These are phyloP conservation scores for Heliocidaris tuberculata DNA, from an alignment of 35 echinoderm and acorn worm species.

Conservation along the genomic window DNA sequence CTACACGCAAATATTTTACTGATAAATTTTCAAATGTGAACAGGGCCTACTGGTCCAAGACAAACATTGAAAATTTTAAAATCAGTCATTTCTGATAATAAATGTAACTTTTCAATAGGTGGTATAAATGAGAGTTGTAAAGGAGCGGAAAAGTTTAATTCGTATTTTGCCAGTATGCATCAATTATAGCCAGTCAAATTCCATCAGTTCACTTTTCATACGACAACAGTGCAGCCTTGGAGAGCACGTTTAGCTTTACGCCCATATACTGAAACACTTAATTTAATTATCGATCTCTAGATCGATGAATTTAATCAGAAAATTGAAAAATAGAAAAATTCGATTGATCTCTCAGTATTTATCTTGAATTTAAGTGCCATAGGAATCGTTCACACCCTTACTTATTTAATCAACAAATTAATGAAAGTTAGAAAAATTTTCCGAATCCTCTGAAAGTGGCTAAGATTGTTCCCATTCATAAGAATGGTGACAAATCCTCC, in stretches of 20 bases:
- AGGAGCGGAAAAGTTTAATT: not conserved
- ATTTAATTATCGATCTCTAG: no score
- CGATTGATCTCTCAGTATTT: not conserved
- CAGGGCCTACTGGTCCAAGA: no score
- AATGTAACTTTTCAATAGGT: not conserved
- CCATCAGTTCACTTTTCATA: not conserved
- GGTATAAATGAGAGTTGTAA: not conserved
- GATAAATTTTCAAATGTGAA: no score
- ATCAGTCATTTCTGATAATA: not conserved
- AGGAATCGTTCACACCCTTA: no score
- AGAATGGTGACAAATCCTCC: no score
- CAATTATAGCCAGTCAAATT: not conserved
- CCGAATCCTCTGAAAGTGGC: no score
- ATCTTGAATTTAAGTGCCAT: not conserved
- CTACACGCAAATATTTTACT: no score
- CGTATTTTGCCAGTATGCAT: not conserved
- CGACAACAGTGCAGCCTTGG: not conserved
- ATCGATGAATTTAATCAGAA: not conserved
- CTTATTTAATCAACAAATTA: no score
- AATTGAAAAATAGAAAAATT: conserved; percentile 19
- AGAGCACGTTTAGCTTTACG: not conserved
- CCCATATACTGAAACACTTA: not conserved
- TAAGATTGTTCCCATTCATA: no score
- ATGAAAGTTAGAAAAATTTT: no score
- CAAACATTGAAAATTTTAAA: not conserved